These are phyloP conservation scores for Aphelinus certus DNA, from an alignment of 1,140 invertebrate genomes.

Conservation along the genomic window DNA sequence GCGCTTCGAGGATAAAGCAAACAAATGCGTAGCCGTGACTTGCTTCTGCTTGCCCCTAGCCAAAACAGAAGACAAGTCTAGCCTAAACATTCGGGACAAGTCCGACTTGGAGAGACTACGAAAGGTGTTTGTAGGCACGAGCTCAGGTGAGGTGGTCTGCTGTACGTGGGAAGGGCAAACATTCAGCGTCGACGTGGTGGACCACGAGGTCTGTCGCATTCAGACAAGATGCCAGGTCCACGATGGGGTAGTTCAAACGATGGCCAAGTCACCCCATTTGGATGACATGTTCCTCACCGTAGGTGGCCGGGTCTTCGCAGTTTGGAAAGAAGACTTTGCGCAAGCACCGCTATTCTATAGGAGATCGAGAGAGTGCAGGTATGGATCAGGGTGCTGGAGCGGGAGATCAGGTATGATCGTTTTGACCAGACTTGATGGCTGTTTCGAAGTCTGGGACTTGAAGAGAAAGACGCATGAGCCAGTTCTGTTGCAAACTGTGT, in stretches of 20 bases:
- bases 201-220: conserved; percentile 62
- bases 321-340: conserved; percentile 68
- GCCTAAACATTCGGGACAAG: conserved; percentile 2
- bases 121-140: conserved; percentile 49
- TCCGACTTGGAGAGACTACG: conserved; percentile 22
- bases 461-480: conserved; percentile 47
- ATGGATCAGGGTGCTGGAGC: conserved; percentile 67
- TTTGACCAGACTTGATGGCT: conserved; percentile 64
- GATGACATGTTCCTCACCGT: conserved; percentile 69
- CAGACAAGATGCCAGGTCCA: conserved; percentile 67
- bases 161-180: conserved; percentile 70
- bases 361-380: conserved; percentile 58
- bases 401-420: conserved; percentile 63
- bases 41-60: conserved; percentile 37
- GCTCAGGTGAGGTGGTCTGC: conserved; percentile 63
- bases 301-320: conserved; percentile 69
- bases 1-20: not conserved
- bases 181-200: conserved; percentile 65
- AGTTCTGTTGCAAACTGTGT: conserved; percentile 46
- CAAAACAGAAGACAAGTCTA: conserved; percentile 23
- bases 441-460: conserved; percentile 69
- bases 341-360: conserved; percentile 68
- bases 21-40: not conserved
- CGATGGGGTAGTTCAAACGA: conserved; percentile 71
- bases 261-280: conserved; percentile 67